phyloP scores from a whole-genome alignment of 2,113 vertebrate species.

The Porphyrio hochstetteri region DNA sequence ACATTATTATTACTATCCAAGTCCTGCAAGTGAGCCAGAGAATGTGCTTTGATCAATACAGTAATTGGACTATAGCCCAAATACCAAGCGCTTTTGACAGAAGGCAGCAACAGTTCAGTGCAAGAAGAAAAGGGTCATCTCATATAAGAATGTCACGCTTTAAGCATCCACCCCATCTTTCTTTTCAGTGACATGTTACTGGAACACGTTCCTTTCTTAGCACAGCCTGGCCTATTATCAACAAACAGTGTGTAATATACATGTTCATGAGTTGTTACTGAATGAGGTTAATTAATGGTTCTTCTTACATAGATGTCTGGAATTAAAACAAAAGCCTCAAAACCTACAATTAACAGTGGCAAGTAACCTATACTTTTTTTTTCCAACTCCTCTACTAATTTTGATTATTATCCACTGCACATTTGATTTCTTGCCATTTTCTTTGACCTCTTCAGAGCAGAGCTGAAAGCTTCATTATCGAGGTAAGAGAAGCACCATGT shows the following conservation, averaged over 20 bases:
- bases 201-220: constrained; percentile 55
- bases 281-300: constrained; percentile 75
- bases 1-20: background rate
- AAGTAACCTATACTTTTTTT: constrained; percentile 73
- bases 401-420: constrained; percentile 56
- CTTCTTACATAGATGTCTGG: constrained; percentile 65
- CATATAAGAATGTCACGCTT: background rate
- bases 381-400: constrained; percentile 50
- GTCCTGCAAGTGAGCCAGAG: background rate
- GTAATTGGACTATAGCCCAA: background rate
- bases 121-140: background rate
- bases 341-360: constrained; percentile 67
- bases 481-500: constrained; percentile 11
- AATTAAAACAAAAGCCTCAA: constrained; percentile 73
- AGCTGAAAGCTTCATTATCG: constrained; percentile 23
- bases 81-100: background rate
- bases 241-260: constrained; percentile 58
- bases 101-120: background rate
- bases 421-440: constrained; percentile 66
- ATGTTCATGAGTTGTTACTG: constrained; percentile 55
- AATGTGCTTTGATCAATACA: background rate
- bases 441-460: constrained; percentile 42
- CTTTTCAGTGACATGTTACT: constrained; percentile 29
- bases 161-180: constrained; percentile 9
- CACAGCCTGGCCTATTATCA: constrained; percentile 58